These are phyloP conservation scores for Ferdinandea cuprea DNA, from an alignment of 2,888 invertebrate genomes.

Conservation along the genomic window DNA sequence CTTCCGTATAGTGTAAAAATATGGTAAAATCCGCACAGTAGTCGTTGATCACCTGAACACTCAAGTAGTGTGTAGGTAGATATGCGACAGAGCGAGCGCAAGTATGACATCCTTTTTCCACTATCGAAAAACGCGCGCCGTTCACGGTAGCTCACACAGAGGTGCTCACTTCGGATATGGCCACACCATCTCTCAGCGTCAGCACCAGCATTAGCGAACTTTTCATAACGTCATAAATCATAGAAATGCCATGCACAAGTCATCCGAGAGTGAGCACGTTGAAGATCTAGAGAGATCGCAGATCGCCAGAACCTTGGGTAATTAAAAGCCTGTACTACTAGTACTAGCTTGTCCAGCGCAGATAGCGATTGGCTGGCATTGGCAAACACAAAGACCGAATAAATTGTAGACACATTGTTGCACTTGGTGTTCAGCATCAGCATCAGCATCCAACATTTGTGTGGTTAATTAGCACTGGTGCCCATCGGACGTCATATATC, in stretches of 20 bases:
- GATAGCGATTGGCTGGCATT: conserved; percentile 67
- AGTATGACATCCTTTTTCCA: conserved; percentile 61
- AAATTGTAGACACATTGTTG: conserved; percentile 66
- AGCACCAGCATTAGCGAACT: conserved; percentile 52
- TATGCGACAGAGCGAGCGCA: conserved; percentile 39
- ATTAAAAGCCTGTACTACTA: conserved; percentile 67
- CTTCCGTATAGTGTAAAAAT: conserved; percentile 13
- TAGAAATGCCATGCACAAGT: conserved; percentile 70
- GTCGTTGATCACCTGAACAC: conserved; percentile 73
- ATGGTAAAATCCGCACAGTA: conserved; percentile 71
- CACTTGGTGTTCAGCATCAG: conserved; percentile 32
- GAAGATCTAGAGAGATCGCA: conserved; percentile 37
- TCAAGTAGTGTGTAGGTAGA: conserved; percentile 74
- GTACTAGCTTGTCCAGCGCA: conserved; percentile 45
- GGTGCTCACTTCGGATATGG: conserved; percentile 7
- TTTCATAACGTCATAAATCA: conserved; percentile 70
- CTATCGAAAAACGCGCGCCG: conserved; percentile 55
- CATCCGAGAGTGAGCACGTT: conserved; percentile 58
- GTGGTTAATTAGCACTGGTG: conserved; percentile 70
- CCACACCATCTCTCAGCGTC: conserved; percentile 30
- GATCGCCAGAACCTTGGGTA: conserved; percentile 57
- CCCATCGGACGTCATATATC: conserved; percentile 62
- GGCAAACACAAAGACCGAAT: conserved; percentile 58
- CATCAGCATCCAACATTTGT: conserved; percentile 57
- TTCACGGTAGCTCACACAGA: conserved; percentile 68